Evolutionary conservation across 1,140 invertebrate genomes (phyloP).

Genomic region (Pogonognathellus flavescens): DNA sequence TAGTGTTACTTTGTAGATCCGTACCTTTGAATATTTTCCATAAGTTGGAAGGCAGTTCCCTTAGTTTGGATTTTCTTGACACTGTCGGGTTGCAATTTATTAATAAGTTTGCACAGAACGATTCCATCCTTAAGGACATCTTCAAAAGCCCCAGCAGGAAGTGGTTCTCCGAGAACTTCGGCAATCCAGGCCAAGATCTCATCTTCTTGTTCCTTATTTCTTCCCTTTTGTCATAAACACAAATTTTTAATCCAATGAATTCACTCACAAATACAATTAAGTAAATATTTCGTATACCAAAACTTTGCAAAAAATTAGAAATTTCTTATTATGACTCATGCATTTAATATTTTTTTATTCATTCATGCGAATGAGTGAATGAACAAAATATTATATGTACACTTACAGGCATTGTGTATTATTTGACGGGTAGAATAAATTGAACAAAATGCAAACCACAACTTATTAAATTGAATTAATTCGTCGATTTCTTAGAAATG

Average conservation of each 20-base stretch:
- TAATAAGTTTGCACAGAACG: conserved; percentile 93
- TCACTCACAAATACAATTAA: neutral
- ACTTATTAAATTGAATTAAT: too few relatives aligned
- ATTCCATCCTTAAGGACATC: conserved; percentile 94
- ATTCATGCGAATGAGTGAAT: too few relatives aligned
- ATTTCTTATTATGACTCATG: too few relatives aligned
- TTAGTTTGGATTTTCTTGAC: conserved; percentile 96
- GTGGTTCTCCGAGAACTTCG: conserved; percentile 85
- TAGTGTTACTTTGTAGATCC: neutral
- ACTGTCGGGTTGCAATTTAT: conserved; percentile 93
- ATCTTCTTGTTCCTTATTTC: conserved; percentile 91
- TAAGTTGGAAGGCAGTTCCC: conserved; percentile 97
- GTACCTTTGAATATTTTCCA: conserved; percentile 96
- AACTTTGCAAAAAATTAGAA: neutral
- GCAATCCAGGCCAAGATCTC: conserved; percentile 94
- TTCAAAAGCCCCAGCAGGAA: conserved; percentile 87
- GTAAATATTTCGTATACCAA: neutral
- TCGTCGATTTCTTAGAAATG: too few relatives aligned
- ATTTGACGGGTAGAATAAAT: too few relatives aligned
- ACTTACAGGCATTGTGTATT: neutral
- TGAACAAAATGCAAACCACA: too few relatives aligned
- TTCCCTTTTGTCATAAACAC: conserved; percentile 72
- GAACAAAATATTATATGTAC: too few relatives aligned
- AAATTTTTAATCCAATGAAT: neutral
- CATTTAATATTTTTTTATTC: too few relatives aligned